Percentiles rank a stretch among this genome's conserved stretches.
phyloP scores from a whole-genome alignment of 2,888 invertebrate genomes.

The Cordilura impudica region DNA sequence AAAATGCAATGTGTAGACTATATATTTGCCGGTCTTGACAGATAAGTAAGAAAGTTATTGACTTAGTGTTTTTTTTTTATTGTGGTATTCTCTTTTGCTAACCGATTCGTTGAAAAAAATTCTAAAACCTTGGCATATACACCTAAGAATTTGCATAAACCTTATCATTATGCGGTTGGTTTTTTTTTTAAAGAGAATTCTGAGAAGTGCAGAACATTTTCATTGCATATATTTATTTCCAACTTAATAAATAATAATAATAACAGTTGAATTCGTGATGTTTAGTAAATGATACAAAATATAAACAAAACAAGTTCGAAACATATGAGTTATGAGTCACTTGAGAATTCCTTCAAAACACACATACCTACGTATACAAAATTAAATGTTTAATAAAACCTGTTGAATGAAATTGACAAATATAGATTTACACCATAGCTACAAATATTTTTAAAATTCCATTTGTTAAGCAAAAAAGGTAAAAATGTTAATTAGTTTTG shows the following conservation, averaged over 20 bases:
- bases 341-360: constrained; percentile 19
- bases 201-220: constrained; percentile 18
- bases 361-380: background rate
- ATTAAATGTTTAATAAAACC: background rate
- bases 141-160: constrained; percentile 49
- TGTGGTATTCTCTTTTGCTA: constrained; percentile 40
- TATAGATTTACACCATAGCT: background rate
- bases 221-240: background rate
- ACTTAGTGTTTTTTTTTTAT: background rate
- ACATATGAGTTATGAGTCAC: constrained; percentile 26
- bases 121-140: constrained; percentile 21
- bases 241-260: background rate
- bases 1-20: no score
- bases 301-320: constrained; percentile 16
- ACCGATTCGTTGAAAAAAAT: constrained; percentile 22
- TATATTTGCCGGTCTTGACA: no score
- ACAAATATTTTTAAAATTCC: background rate
- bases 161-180: constrained; percentile 9
- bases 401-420: background rate
- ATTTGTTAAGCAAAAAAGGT: background rate
- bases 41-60: no score
- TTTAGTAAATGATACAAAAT: constrained; percentile 12
- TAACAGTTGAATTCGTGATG: constrained; percentile 23
- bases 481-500: background rate
- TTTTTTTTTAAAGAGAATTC: constrained; percentile 15